Evolutionary conservation across 2,797 vertebrate genomes (phyloP), one percentile per base, ranked within the genome.

Genomic region (Sphenodon punctatus): DNA sequence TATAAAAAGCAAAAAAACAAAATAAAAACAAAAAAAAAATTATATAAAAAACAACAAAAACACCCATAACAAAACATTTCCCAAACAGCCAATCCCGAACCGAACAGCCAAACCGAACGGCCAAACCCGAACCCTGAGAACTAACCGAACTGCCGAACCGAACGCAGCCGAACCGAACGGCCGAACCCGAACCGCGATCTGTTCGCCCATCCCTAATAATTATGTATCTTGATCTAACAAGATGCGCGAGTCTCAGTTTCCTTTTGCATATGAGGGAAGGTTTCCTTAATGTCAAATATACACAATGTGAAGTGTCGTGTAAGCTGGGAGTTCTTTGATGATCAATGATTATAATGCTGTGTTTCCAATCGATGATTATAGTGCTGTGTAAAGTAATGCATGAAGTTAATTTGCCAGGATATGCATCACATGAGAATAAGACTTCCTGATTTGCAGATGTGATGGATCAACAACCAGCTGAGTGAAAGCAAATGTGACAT

Each of bases 211-310:
- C n/a, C n/a, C n/a, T n/a, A n/a, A n/a, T n/a, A n/a, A n/a, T n/a
- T n/a, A n/a, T n/a, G n/a, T n/a, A n/a, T n/a, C n/a, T 77, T 81
- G 11, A 9, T 82, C 65, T 71, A 73, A 78, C 25, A 61, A 22
- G 0, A 16, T 2, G 1, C 38, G 7, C 6, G 25, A 25, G 46
- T 23, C n/a, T 32, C 30, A 23, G 19, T 38, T 67, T 61, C 2
- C 11, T 67, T 72, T 77, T 42, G 48, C 16, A 75, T 36, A 39
- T n/a, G 32, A 75, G 10, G 1, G 0, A 30, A 7, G 1, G 3
- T 82, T 87, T 59, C 22, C 60, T n/a, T 71, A 30, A 39, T 10
- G 38, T 30, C 3, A 19, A 5, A 1, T 71, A 30, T 43, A 77
- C 22, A 8, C 27, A 27, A 5, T 51, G 10, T 17, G 14, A 48